phyloP scores from a whole-genome alignment of 2,797 vertebrate species.

The Amblyraja radiata region DNA sequence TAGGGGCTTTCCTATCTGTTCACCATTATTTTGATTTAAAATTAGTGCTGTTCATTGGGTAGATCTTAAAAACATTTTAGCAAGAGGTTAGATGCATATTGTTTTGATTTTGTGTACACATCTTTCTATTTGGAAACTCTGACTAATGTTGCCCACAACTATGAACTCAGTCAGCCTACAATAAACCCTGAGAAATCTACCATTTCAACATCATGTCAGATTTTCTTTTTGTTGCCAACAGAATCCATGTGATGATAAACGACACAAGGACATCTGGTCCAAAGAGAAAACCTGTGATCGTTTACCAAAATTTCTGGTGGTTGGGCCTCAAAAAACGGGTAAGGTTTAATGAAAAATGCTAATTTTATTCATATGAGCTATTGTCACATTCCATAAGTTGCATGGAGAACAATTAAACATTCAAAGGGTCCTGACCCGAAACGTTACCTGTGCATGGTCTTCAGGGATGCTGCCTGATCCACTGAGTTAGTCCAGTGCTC shows the following conservation, averaged over 20 bases:
- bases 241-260: conserved; percentile 93
- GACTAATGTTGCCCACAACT: background rate
- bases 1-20: background rate
- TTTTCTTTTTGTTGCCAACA: conserved; percentile 46
- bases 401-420: background rate
- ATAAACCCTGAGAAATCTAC: background rate
- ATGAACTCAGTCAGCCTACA: background rate
- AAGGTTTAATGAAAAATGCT: conserved; percentile 41
- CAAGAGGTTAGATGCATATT: background rate
- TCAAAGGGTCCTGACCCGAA: too few relatives aligned
- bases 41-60: background rate
- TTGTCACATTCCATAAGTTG: background rate
- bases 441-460: too few relatives aligned
- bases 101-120: background rate
- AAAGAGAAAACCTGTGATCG: conserved; percentile 93
- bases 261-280: conserved; percentile 97
- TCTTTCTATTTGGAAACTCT: background rate
- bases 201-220: background rate
- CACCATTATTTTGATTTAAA: background rate
- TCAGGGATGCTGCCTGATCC: too few relatives aligned
- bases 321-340: conserved; percentile 97
- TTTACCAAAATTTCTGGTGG: conserved; percentile 86
- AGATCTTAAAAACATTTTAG: background rate
- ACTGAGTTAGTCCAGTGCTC: too few relatives aligned
- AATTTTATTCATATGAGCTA: background rate